Evolutionary conservation across 2,113 vertebrate genomes (phyloP), one percentile per base, ranked within the genome.

Genomic region (Siphamia tubifer): DNA sequence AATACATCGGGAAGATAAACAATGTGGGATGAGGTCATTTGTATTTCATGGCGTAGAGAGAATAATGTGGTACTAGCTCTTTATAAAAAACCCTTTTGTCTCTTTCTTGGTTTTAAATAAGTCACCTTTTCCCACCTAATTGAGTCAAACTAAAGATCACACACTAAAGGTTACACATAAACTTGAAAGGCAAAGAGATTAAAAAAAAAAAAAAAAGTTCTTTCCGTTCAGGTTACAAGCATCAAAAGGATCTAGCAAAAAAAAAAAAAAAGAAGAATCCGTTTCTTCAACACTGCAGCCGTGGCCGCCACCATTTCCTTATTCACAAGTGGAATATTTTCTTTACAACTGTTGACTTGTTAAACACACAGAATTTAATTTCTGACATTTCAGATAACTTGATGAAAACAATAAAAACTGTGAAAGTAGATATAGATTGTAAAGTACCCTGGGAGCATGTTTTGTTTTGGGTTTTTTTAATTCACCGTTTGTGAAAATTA

Each of bases 1-100:
- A 87, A 85, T 79, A 82, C 74, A 79, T 54, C 38, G 75, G 64
- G 67, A 63, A 72, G 68, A 85, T 81, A 83, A 89, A 84, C 66
- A 74, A 81, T 73, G 72, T 66, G 67, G 52, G 64, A 80, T 65
- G 61, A 70, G 79, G 79, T 83, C 70, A 71, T 87, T 88, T 85
- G 81, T 78, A 74, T 77, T 82, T 81, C 70, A 55, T 62, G 75
- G 64, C 73, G 79, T 58, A 45, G 57, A 63, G 79, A 78, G 70
- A 74, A 68, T 61, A 74, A 85, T 64, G 35, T 23, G 72, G 64
- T 8, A 34, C 49, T 27, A 38, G 62, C 56, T 63, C 57, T 77
- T 81, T 57, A 68, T 67, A 38, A 47, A 63, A 44, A n/a, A n/a
- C n/a, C 30, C 45, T 17, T 58, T 53, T 61, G 60, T 69, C 42